A percentile compares a stretch with the other conserved stretches of the same genome.
Evolutionary conservation across 2,113 vertebrate species (phyloP).

Genomic region (Anoplopoma fimbria): DNA sequence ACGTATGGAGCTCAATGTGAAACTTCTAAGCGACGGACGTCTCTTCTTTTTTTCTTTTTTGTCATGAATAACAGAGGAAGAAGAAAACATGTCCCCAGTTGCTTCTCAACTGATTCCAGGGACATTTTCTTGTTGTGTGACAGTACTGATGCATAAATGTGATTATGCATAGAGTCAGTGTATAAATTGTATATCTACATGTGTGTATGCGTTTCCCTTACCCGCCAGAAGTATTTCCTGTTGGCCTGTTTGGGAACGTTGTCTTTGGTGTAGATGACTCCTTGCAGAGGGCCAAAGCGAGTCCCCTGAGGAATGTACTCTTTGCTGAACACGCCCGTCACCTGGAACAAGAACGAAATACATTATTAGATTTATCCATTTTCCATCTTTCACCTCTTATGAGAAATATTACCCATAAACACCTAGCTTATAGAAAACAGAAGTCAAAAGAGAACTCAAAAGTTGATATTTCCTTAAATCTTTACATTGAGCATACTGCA

Average conservation of each 20-base stretch:
- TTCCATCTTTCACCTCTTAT: neutral
- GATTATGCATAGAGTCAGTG: neutral
- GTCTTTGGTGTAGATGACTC: conserved; percentile 84
- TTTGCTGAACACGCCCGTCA: conserved; percentile 85
- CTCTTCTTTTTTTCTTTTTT: conserved; percentile 8
- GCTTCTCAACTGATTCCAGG: neutral
- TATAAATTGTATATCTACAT: neutral
- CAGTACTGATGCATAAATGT: neutral
- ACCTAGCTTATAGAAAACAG: neutral
- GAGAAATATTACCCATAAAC: neutral
- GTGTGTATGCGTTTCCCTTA: conserved; percentile 62
- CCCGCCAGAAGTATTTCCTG: conserved; percentile 87
- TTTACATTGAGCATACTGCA: neutral
- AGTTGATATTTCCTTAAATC: neutral
- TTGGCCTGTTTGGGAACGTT: conserved; percentile 82
- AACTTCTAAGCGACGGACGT: conserved; percentile 38
- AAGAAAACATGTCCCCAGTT: neutral
- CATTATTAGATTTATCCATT: neutral
- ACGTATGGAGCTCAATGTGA: conserved; percentile 42
- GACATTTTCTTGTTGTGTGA: neutral
- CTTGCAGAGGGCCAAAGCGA: conserved; percentile 83
- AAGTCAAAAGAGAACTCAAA: neutral
- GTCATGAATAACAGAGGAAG: conserved; percentile 30
- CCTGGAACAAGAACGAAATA: conserved; percentile 68
- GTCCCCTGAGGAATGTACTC: conserved; percentile 86